These are phyloP conservation scores for Asarcornis scutulata DNA, from an alignment of 2,113 vertebrate genomes.

Conservation along the genomic window DNA sequence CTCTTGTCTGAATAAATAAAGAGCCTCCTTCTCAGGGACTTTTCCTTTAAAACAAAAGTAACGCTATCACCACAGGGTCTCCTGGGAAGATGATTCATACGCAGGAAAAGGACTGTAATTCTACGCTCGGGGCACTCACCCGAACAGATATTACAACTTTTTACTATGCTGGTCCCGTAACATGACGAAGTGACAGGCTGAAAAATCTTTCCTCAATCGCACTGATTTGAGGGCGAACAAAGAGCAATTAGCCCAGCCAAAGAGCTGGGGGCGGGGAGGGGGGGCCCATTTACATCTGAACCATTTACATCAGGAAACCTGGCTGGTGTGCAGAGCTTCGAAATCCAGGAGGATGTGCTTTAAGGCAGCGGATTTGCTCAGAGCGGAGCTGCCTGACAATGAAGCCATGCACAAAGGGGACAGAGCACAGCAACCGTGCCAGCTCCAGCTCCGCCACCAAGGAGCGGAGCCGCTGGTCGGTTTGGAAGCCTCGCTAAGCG, in stretches of 20 bases:
- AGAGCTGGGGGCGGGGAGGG: not conserved
- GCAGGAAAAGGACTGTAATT: constrained; percentile 24
- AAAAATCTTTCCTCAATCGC: constrained; percentile 4
- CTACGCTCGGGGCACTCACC: not conserved
- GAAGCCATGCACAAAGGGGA: not conserved
- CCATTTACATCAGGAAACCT: not conserved
- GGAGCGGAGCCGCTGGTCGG: rapidly evolving
- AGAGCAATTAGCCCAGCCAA: constrained; percentile 11
- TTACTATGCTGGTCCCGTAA: not conserved
- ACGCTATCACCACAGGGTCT: not conserved
- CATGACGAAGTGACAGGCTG: not conserved
- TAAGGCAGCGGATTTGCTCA: not conserved
- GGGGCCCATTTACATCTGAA: not conserved
- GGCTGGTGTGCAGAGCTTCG: not conserved
- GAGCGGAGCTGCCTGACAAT: not conserved
- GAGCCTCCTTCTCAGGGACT: not conserved
- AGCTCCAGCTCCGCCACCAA: not conserved
- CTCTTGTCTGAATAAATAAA: not conserved
- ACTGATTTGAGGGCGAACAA: constrained; percentile 23
- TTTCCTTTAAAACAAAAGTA: constrained; percentile 16
- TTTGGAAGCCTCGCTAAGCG: not conserved
- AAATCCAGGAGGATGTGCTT: not conserved
- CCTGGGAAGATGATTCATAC: constrained; percentile 20
- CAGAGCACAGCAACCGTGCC: not conserved
- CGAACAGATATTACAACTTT: not conserved